A percentile compares a stretch with the other conserved stretches of the same genome.
Conservation (phyloP, 1,140 invertebrate genomes). For the Drosophila seguyi region DNA sequence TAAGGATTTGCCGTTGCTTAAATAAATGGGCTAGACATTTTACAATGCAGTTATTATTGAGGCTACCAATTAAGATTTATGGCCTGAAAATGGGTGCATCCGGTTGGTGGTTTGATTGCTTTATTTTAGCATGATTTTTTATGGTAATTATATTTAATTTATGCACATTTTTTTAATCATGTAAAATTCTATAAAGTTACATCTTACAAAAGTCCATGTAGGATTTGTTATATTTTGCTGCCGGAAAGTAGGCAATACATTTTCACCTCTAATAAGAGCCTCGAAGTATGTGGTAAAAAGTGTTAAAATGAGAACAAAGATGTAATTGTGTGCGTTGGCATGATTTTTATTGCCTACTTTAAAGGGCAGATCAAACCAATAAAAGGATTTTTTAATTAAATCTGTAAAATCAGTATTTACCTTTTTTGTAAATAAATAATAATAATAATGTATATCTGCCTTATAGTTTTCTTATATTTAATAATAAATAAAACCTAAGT, state of each 20-base stretch:
- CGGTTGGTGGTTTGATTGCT: background rate
- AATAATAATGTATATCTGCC: background rate
- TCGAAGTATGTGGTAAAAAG: background rate
- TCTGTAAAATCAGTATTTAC: background rate
- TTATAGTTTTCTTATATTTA: background rate
- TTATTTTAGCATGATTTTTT: background rate
- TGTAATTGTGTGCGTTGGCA: background rate
- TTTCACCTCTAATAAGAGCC: fast-evolving
- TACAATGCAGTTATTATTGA: conserved; percentile 11
- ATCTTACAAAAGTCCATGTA: background rate
- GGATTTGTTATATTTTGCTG: background rate
- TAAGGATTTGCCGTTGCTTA: conserved; percentile 7
- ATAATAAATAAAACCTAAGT: too few relatives aligned
- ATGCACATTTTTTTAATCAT: background rate
- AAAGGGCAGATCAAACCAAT: background rate
- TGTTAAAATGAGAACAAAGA: too few relatives aligned
- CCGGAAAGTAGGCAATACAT: conserved; percentile 11
- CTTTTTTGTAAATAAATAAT: background rate
- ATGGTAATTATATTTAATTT: background rate
- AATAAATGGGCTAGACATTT: background rate
- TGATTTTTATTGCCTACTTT: background rate
- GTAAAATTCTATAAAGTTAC: too few relatives aligned
- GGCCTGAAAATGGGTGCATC: background rate
- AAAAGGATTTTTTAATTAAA: background rate
- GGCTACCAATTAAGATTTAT: conserved; percentile 3